Evolutionary conservation across 2,888 invertebrate species (phyloP).

Genomic region (Hedychridium roseum): DNA sequence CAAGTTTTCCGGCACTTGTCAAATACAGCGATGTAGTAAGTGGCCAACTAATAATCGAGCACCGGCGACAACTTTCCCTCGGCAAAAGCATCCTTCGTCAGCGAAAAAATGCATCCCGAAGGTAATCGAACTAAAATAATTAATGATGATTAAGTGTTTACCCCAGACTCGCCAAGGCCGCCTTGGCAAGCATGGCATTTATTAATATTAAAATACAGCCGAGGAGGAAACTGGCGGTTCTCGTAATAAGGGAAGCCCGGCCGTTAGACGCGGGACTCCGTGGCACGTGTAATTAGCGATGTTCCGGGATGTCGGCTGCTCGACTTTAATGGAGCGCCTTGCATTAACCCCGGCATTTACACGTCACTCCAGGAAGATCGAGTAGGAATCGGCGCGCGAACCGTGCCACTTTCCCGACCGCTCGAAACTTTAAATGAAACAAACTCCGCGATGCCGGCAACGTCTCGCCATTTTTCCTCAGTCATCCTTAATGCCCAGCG

Average conservation of each 20-base stretch:
- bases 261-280: conserved; percentile 30
- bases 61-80: background rate
- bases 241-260: conserved; percentile 3
- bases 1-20: background rate
- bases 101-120: background rate
- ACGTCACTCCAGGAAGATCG: conserved; percentile 47
- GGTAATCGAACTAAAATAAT: background rate
- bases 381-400: conserved; percentile 42
- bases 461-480: no score
- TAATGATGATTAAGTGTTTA: background rate
- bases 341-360: conserved; percentile 47
- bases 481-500: no score
- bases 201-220: conserved; percentile 14
- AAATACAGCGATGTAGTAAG: background rate
- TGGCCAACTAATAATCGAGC: background rate
- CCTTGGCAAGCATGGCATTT: conserved; percentile 17
- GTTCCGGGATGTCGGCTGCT: conserved; percentile 38
- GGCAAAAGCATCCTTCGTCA: no score
- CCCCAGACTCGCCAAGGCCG: background rate
- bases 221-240: background rate
- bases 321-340: conserved; percentile 52
- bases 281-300: conserved; percentile 47
- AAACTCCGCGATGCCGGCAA: no score
- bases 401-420: no score
- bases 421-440: no score